These are phyloP conservation scores for Hetaerina titia DNA, from an alignment of 2,888 invertebrate species.

Conservation along the genomic window DNA sequence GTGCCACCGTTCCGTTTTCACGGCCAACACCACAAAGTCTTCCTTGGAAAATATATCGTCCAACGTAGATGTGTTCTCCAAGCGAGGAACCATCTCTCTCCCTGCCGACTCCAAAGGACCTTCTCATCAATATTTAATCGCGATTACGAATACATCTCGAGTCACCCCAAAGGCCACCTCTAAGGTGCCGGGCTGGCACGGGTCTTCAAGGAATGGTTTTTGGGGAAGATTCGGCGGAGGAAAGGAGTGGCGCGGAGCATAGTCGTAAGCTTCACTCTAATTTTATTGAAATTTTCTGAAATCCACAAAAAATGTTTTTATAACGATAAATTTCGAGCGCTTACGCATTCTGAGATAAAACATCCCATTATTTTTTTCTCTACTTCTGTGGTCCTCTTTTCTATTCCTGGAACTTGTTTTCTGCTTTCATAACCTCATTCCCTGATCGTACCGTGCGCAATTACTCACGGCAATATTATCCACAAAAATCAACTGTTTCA, in stretches of 20 bases:
- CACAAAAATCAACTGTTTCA: no score
- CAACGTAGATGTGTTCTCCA: not conserved
- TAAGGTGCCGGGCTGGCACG: not conserved
- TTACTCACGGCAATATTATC: no score
- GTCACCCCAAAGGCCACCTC: not conserved
- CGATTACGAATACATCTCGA: not conserved
- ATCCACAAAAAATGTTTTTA: no score
- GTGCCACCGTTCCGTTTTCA: not conserved
- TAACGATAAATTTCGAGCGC: no score
- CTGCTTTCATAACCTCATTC: no score
- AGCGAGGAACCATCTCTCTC: not conserved
- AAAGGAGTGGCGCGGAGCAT: not conserved
- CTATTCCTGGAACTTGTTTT: no score
- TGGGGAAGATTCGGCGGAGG: not conserved
- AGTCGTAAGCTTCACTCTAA: no score
- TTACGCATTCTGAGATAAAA: no score
- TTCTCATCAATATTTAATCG: slow-evolving; percentile 25
- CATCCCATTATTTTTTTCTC: no score
- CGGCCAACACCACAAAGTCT: not conserved
- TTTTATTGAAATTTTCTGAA: no score
- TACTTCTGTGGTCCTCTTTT: no score
- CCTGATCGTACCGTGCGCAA: no score
- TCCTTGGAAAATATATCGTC: not conserved
- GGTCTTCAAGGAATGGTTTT: not conserved
- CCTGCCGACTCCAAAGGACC: not conserved